Evolutionary conservation across 2,113 vertebrate genomes (phyloP), one percentile per base, ranked within the genome.

Genomic region (Protobothrops flavoviridis): DNA sequence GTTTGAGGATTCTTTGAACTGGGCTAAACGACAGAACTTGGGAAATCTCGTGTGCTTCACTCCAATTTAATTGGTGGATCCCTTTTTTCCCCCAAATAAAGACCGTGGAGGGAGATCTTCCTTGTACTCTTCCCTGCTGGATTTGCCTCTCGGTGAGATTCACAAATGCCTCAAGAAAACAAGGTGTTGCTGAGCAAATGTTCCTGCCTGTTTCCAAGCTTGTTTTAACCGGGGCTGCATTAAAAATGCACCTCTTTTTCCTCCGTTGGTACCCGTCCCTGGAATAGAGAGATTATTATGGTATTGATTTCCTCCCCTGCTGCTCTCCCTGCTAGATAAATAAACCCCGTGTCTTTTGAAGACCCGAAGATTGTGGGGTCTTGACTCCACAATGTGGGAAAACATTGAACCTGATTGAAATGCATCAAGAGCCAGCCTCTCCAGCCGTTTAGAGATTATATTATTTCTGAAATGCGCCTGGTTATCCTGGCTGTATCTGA

Each of bases 391-490:
- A 64, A 53, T 7, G 17, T 29, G 21, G 56, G 20, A n/a, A 59
- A 90, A 88, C 1, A 29, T 21, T 0, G 55, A 39, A 29, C 29
- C n/a, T n/a, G 12, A 29, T 90, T 39, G 74, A 86, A 87, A 53
- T 43, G 23, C 43, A 29, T 53, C 74, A 39, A 64, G 88, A 90
- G 53, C 1, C 33, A 86, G 33, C 12, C 88, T 45, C 92, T 20
- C 0, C 8, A 43, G 81, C 87, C 1, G 13, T 87, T 86, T 53
- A 53, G 64, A 64, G 92, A 53, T 64, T 48, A 64, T 64, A 86
- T 90, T 87, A 61, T 86, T 64, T 93, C 89, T 90, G 89, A 90
- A 61, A 85, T 29, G 94, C 92, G 52, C 9, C 7, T 93, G 91
- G 92, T 91, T 29, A 90, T 91, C 89, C 89, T 53, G 64, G 86